Evolutionary conservation across 2,888 invertebrate species (phyloP).

Genomic region (Sinotaia quadrata): DNA sequence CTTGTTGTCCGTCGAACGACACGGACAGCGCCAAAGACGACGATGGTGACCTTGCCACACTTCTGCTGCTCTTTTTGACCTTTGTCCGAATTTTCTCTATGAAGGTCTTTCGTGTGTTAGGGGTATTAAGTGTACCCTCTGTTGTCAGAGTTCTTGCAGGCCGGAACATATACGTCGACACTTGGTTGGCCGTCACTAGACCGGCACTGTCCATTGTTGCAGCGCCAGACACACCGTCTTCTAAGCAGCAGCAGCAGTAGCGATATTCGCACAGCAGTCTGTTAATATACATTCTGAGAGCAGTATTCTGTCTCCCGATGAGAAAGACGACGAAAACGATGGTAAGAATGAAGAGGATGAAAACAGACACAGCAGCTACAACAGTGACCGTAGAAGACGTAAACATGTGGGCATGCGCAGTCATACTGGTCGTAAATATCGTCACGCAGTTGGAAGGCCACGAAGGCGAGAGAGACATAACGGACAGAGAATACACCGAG

Average conservation of each 20-base stretch:
- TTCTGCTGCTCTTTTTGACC: too few relatives aligned
- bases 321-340: conserved; percentile 22
- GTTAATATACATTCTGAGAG: conserved; percentile 1
- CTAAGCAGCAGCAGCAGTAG: conserved; percentile 2
- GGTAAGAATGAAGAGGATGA: conserved; percentile 9
- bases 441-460: conserved; percentile 29
- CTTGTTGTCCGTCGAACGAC: background rate
- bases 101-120: background rate
- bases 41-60: background rate
- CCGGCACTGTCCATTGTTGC: background rate
- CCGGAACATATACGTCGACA: too few relatives aligned
- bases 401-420: background rate
- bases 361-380: conserved; percentile 12
- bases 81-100: too few relatives aligned
- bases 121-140: too few relatives aligned
- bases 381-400: conserved; percentile 4
- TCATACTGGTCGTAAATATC: conserved; percentile 11
- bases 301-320: conserved; percentile 6
- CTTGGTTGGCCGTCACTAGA: background rate
- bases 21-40: background rate
- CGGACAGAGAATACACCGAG: background rate
- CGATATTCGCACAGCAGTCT: background rate
- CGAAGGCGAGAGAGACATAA: background rate
- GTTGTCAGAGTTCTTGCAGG: background rate
- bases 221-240: background rate